Evolutionary conservation across 2,888 invertebrate species (phyloP).

Genomic region (Leptopilina myrica): DNA sequence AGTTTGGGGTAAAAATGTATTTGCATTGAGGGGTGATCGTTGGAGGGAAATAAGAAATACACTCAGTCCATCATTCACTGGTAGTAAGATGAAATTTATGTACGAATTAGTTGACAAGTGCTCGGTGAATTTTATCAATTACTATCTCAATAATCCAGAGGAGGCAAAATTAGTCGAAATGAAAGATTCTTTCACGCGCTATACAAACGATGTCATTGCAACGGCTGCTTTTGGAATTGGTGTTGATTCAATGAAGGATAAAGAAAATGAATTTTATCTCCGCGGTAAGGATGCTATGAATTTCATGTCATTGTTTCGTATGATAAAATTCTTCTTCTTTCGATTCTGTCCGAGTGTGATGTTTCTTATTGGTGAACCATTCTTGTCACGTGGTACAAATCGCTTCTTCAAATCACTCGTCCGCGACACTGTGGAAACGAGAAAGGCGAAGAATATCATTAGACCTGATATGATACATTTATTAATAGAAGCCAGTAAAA

Average conservation of each 20-base stretch:
- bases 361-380: slow-evolving; percentile 51
- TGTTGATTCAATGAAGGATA: slow-evolving; percentile 63
- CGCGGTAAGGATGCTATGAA: slow-evolving; percentile 55
- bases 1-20: slow-evolving; percentile 50
- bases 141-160: background rate
- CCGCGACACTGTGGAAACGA: slow-evolving; percentile 52
- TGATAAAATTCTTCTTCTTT: slow-evolving; percentile 1
- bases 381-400: slow-evolving; percentile 33
- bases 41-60: slow-evolving; percentile 79
- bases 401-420: slow-evolving; percentile 59
- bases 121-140: slow-evolving; percentile 61
- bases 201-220: slow-evolving; percentile 57
- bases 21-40: slow-evolving; percentile 70
- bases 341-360: background rate
- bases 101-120: slow-evolving; percentile 75
- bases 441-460: slow-evolving; percentile 60
- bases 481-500: slow-evolving; percentile 76
- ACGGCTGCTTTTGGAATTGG: slow-evolving; percentile 64
- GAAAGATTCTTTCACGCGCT: slow-evolving; percentile 64
- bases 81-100: slow-evolving; percentile 79
- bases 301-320: slow-evolving; percentile 40
- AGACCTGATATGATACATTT: slow-evolving; percentile 80
- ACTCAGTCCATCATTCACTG: slow-evolving; percentile 79
- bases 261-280: slow-evolving; percentile 64
- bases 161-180: slow-evolving; percentile 56